Conservation (phyloP, 1,140 invertebrate genomes). For the Phthorimaea operculella region DNA sequence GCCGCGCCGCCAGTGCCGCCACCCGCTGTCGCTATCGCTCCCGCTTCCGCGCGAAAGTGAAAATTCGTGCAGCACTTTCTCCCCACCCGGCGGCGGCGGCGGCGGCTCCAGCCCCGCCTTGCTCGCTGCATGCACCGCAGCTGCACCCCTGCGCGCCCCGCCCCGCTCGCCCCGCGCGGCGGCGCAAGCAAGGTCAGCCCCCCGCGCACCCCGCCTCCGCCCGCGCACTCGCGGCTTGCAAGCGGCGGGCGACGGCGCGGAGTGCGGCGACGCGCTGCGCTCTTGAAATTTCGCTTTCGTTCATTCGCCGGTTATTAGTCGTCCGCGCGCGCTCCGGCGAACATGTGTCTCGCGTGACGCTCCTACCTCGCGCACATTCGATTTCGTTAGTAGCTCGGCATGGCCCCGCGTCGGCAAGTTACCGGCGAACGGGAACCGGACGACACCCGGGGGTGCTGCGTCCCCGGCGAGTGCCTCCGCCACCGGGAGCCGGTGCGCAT, state of each 20-base stretch:
- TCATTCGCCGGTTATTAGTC: slow-evolving; percentile 65
- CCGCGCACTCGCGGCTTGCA: slow-evolving; percentile 29
- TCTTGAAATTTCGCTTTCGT: slow-evolving; percentile 70
- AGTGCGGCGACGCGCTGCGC: slow-evolving; percentile 58
- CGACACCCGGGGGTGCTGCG: slow-evolving; percentile 76
- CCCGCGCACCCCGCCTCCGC: slow-evolving; percentile 42
- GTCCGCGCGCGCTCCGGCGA: slow-evolving; percentile 63
- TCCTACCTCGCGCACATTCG: slow-evolving; percentile 49
- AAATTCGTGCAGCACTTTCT: slow-evolving; percentile 62
- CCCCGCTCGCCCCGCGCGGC: slow-evolving; percentile 44
- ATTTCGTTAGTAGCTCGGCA: slow-evolving; percentile 57
- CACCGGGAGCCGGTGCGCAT: slow-evolving; percentile 74
- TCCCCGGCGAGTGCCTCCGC: slow-evolving; percentile 82
- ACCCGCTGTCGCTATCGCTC: slow-evolving; percentile 28
- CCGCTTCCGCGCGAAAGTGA: slow-evolving; percentile 48
- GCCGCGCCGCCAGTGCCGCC: slow-evolving; percentile 10
- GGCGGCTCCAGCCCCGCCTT: slow-evolving; percentile 23
- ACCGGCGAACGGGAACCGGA: slow-evolving; percentile 63
- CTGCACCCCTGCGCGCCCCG: slow-evolving; percentile 37
- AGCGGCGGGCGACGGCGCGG: slow-evolving; percentile 41
- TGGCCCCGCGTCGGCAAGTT: slow-evolving; percentile 63
- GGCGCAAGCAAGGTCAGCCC: slow-evolving; percentile 58
- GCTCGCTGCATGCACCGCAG: slow-evolving; percentile 14
- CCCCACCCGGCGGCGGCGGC: slow-evolving; percentile 47
- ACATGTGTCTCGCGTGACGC: slow-evolving; percentile 60